phyloP scores from a whole-genome alignment of 2,888 invertebrate genomes.

The Euclidia mi region DNA sequence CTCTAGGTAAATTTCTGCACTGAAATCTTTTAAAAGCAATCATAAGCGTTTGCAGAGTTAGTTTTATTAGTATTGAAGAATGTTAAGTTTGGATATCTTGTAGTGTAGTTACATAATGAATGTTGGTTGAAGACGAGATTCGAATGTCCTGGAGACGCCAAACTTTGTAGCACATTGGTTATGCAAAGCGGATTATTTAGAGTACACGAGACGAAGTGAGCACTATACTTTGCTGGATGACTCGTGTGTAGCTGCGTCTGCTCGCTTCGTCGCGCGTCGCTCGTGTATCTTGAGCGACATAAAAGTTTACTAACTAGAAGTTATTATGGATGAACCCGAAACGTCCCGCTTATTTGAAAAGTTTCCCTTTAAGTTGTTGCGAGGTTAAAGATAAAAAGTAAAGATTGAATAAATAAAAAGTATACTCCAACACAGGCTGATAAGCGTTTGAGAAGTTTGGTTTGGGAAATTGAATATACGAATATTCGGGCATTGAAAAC shows the following conservation, averaged over 20 bases:
- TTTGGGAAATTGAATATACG: slow-evolving; percentile 1
- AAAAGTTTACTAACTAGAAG: slow-evolving; percentile 21
- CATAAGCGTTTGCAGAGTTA: not conserved
- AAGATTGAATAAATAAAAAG: slow-evolving; percentile 4
- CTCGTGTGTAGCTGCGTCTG: slow-evolving; percentile 33
- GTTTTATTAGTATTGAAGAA: not conserved
- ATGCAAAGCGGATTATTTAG: slow-evolving; percentile 68
- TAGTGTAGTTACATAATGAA: slow-evolving; percentile 33
- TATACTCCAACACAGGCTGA: not conserved
- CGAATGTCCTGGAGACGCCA: slow-evolving; percentile 40
- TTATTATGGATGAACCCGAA: slow-evolving; percentile 12
- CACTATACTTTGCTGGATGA: slow-evolving; percentile 45
- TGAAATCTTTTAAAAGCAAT: slow-evolving; percentile 4
- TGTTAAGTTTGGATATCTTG: no score
- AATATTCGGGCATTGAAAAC: not conserved
- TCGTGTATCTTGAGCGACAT: slow-evolving; percentile 11
- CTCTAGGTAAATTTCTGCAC: slow-evolving; percentile 4
- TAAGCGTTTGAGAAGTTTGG: not conserved
- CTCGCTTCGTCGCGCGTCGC: slow-evolving; percentile 15
- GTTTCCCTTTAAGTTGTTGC: not conserved
- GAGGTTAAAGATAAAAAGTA: slow-evolving; percentile 7
- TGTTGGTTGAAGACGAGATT: slow-evolving; percentile 25
- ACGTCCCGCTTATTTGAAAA: slow-evolving; percentile 11
- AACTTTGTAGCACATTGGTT: slow-evolving; percentile 62
- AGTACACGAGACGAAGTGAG: slow-evolving; percentile 40